Evolutionary conservation across 2,888 invertebrate species (phyloP), one percentile per base, ranked within the genome.

Genomic region (Cephus spinipes): DNA sequence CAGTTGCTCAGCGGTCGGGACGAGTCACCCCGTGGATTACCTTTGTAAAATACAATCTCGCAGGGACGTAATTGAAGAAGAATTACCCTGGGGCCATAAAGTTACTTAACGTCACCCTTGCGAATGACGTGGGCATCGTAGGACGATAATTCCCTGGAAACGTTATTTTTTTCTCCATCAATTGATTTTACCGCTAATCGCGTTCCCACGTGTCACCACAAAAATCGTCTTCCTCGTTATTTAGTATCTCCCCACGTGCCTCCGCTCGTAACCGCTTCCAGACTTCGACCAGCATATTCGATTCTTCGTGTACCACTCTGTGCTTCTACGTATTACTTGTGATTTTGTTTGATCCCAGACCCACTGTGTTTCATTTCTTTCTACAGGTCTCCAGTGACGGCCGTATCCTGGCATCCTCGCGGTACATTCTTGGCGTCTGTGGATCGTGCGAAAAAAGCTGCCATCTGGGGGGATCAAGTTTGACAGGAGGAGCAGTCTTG

Each of bases 331-430:
- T 9, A 9, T 55, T 55, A 2, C 55, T 55, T 55, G 55, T 55
- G 9, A 55, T 23, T 55, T 55, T 9, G 36, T 55, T 23, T 55
- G 23, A 23, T 9, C 55, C 2, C 55, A 55, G 55, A 12, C 33
- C 71, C 71, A 32, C 33, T 12, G 31, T 12, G 12, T 71, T 71
- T 71, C 31, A 12, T 71, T 71, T 71, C 71, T 55, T 91, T 93
- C 92, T 92, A 87, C 94, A 97, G 97, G 92, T 94, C 95, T 77
- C 95, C 97, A 71, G 97, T 98, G 80, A 96, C 96, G 80, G 97
- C 97, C 69, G 97, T 97, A 69, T 94, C 96, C 73, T 98, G 98
- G 97, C 96, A 97, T 91, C 96, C 97, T 11, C 96, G 95, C 89
- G 96, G 96, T 73, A 95, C 95, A 74, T 94, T 95, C 79, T 92